A percentile compares a stretch with the other conserved stretches of the same genome.
Evolutionary conservation across 2,888 invertebrate species (phyloP).

Genomic region (Micoletzkya japonica): DNA sequence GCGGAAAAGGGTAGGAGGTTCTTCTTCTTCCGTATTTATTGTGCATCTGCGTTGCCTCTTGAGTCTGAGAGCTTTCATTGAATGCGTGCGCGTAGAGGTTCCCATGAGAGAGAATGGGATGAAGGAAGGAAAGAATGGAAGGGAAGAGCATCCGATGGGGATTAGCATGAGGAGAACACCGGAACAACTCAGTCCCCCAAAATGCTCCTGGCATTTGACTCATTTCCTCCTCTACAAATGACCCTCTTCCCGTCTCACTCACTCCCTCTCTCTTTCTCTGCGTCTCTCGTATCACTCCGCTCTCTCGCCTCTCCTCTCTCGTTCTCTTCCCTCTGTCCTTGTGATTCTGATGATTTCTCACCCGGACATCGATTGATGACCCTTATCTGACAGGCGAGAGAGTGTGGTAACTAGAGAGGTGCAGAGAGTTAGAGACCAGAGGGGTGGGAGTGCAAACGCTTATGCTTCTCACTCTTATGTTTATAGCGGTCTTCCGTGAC

Average conservation of each 20-base stretch:
- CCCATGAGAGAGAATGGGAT: neutral
- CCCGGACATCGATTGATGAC: too few relatives aligned
- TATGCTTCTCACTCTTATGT: neutral
- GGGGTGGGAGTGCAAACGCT: neutral
- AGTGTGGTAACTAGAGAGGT: slow-evolving; percentile 2
- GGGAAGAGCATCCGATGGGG: slow-evolving; percentile 7
- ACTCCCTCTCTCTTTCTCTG: slow-evolving; percentile 13
- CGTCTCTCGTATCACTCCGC: too few relatives aligned
- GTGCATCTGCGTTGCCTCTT: too few relatives aligned
- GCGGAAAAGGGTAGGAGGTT: too few relatives aligned
- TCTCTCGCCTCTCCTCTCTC: too few relatives aligned
- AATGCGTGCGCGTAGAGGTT: too few relatives aligned
- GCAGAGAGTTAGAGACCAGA: neutral
- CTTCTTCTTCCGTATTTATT: too few relatives aligned
- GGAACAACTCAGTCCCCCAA: slow-evolving; percentile 4
- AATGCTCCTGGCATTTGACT: slow-evolving; percentile 7
- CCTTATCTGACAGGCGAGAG: slow-evolving; percentile 15
- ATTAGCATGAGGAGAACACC: neutral
- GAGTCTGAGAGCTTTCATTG: too few relatives aligned
- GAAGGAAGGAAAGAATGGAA: neutral
- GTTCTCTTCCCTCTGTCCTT: too few relatives aligned
- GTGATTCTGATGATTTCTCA: too few relatives aligned
- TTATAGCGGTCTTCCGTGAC: too few relatives aligned
- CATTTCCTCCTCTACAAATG: neutral
- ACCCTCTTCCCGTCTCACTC: slow-evolving; percentile 11